Conservation (phyloP, 2,888 invertebrate species). For the Dasysyrphus albostriatus region DNA sequence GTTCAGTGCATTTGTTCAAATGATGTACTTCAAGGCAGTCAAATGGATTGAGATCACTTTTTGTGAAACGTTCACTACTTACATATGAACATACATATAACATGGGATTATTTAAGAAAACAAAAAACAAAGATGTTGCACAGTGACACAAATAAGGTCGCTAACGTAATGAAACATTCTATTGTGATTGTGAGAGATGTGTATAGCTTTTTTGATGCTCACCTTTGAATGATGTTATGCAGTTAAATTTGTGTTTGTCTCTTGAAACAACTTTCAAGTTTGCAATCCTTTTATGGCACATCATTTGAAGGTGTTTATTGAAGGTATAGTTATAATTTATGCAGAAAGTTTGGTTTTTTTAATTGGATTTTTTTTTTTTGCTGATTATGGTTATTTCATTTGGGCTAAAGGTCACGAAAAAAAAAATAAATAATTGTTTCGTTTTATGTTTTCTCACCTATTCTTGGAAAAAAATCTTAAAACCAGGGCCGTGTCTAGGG, state of each 20-base stretch:
- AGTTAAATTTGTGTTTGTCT: background rate
- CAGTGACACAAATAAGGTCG: slow-evolving; percentile 56
- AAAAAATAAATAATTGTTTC: no score
- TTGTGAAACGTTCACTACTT: slow-evolving; percentile 39
- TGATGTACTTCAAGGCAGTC: slow-evolving; percentile 60
- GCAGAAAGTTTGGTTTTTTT: slow-evolving; percentile 9
- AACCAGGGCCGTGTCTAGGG: no score
- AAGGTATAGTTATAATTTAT: slow-evolving; percentile 28
- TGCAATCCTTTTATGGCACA: slow-evolving; percentile 55
- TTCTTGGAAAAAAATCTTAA: no score
- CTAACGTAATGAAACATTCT: slow-evolving; percentile 12
- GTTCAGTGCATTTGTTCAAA: slow-evolving; percentile 41
- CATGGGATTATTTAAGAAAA: slow-evolving; percentile 34
- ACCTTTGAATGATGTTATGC: slow-evolving; percentile 33
- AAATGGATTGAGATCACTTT: slow-evolving; percentile 52
- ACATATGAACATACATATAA: no score
- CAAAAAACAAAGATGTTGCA: slow-evolving; percentile 38
- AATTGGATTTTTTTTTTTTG: background rate
- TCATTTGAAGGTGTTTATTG: slow-evolving; percentile 58
- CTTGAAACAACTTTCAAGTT: slow-evolving; percentile 62
- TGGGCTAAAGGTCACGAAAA: no score
- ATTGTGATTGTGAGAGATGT: slow-evolving; percentile 60
- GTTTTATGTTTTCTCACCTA: no score
- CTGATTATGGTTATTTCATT: no score
- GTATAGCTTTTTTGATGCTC: slow-evolving; percentile 6